Base-by-base conservation (phyloP, 2,113 vertebrate genomes). In the Burhinus oedicnemus region DNA sequence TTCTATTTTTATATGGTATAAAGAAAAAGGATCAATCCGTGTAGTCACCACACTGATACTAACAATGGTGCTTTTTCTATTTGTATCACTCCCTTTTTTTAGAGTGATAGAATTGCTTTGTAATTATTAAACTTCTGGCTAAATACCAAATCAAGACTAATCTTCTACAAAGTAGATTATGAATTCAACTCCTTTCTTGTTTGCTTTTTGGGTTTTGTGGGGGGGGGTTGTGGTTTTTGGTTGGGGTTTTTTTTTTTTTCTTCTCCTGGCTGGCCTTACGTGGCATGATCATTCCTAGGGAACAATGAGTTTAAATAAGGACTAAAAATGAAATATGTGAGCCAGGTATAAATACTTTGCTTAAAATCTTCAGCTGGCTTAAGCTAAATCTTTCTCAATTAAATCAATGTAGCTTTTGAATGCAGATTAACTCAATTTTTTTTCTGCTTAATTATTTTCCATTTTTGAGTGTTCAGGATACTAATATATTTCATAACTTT, bases 141-240 rank as follows among this genome's bases (percentile, higher is more conserved):
- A 78, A 83, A 89, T 74, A 81, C 34, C 49, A 70, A 83, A 91
- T 74, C 34, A 57, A 89, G 80, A 66, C 49, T 95, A 87, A 94
- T 91, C 75, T 85, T 85, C 52, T 49, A 65, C 51, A 81, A 57
- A 30, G 6, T 44, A 54, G 72, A 83, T 83, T 74, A 80, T 51
- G 44, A 89, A 72, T 91, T 82, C 12, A 83, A 11, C 25, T 87
- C 18, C 9, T 65, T 54, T 83, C 72, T 81, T 83, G 7, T 49
- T 89, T 81, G 34, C 26, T 72, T 84, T 74, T 55, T 22, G 38
- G 14, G 42, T 29, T 89, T 87, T 62, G 30, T 14, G 29, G 22
- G 18, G 3, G 1, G 13, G 55, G 52, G 71, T 47, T 40, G 40
- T 66, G 11, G 16, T 27, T 44, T 44, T 58, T 49, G 17, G 4